These are phyloP conservation scores for Drosophila burlai DNA, from an alignment of 1,140 invertebrate genomes.

Conservation along the genomic window DNA sequence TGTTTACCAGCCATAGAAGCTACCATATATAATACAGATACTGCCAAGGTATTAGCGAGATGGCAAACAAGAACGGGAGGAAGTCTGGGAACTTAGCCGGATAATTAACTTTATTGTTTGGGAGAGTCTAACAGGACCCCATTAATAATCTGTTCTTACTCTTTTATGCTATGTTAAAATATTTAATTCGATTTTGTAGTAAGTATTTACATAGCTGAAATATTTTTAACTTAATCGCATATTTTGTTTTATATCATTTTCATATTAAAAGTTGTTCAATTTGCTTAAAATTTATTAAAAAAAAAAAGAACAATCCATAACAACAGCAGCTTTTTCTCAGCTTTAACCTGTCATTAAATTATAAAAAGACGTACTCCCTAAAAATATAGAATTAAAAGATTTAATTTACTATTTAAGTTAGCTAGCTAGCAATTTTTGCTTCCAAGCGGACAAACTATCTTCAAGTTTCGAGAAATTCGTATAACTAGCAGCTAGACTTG, in stretches of 20 bases:
- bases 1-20: conserved; percentile 41
- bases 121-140: background rate
- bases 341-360: background rate
- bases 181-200: too few species aligned
- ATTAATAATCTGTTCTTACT: too few species aligned
- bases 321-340: background rate
- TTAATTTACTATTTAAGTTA: background rate
- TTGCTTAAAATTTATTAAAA: background rate
- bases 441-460: background rate
- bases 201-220: too few species aligned
- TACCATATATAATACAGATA: background rate
- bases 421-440: too few species aligned
- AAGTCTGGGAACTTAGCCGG: background rate
- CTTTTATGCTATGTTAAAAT: too few species aligned
- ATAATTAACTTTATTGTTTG: background rate
- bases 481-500: background rate
- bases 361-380: background rate
- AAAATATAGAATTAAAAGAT: background rate
- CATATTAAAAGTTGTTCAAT: background rate
- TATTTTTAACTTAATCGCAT: background rate
- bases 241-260: background rate
- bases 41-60: background rate
- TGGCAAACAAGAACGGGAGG: background rate
- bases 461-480: background rate
- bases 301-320: background rate